phyloP scores from a whole-genome alignment of 2,797 vertebrate species.

The Serranus cabrilla region DNA sequence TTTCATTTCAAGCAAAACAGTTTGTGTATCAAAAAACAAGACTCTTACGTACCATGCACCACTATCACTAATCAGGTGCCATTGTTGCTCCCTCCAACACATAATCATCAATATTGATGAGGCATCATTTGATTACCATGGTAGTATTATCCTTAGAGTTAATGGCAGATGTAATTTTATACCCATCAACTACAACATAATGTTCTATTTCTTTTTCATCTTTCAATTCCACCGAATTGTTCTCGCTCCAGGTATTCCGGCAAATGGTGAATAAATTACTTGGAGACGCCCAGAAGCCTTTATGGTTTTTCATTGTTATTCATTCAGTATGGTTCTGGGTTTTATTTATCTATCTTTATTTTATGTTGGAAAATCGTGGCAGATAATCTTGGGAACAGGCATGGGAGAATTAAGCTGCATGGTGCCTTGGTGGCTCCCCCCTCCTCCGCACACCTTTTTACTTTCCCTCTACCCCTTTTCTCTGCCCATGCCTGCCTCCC shows the following conservation, averaged over 20 bases:
- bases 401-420: constrained; percentile 83
- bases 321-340: constrained; percentile 73
- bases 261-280: constrained; percentile 82
- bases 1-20: constrained; percentile 38
- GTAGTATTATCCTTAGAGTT: constrained; percentile 69
- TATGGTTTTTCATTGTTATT: constrained; percentile 78
- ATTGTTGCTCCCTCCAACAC: constrained; percentile 51
- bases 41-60: constrained; percentile 17
- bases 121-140: constrained; percentile 72
- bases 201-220: constrained; percentile 75
- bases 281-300: constrained; percentile 70
- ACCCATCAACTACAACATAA: constrained; percentile 74
- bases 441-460: constrained; percentile 44
- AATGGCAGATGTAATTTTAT: constrained; percentile 79
- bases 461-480: constrained; percentile 50
- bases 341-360: constrained; percentile 83
- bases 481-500: constrained; percentile 72
- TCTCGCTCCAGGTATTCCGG: constrained; percentile 74
- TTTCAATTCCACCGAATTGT: constrained; percentile 75
- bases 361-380: constrained; percentile 72
- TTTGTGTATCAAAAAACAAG: constrained; percentile 35
- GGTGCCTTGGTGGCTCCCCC: constrained; percentile 44
- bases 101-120: constrained; percentile 73
- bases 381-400: constrained; percentile 82
- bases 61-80: constrained; percentile 51